A percentile compares a stretch with the other conserved stretches of the same genome.
phyloP scores from a whole-genome alignment of 2,113 vertebrate species.

The Panurus biarmicus region DNA sequence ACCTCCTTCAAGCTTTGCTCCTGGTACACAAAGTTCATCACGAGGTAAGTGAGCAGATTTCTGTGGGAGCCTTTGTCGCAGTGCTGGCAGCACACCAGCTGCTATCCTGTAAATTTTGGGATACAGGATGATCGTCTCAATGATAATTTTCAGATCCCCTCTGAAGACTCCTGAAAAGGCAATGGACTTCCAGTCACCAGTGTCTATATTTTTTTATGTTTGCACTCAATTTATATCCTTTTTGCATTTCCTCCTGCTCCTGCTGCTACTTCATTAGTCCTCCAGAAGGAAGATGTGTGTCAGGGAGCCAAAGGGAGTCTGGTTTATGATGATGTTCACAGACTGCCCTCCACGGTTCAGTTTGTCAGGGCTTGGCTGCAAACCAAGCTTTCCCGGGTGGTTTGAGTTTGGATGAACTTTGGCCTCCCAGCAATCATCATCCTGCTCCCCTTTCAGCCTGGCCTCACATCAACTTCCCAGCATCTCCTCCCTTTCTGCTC shows the following conservation, averaged over 20 bases:
- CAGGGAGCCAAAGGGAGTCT: slow-evolving; percentile 21
- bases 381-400: slow-evolving; percentile 31
- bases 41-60: not conserved
- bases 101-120: not conserved
- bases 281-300: slow-evolving; percentile 24
- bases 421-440: slow-evolving; percentile 7
- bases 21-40: not conserved
- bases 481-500: not conserved
- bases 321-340: slow-evolving; percentile 37
- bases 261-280: slow-evolving; percentile 41
- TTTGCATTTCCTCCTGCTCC: not conserved
- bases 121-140: not conserved
- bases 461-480: not conserved
- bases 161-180: not conserved
- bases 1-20: not conserved
- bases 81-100: not conserved
- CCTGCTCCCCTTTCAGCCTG: slow-evolving; percentile 23
- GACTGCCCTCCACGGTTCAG: not conserved
- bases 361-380: slow-evolving; percentile 34
- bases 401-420: slow-evolving; percentile 37
- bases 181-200: not conserved
- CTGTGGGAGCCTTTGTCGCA: not conserved
- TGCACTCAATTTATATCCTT: slow-evolving; percentile 32
- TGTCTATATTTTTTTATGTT: not conserved
- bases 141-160: not conserved